These are phyloP conservation scores for Drosophila sordidapex DNA, from an alignment of 2,888 invertebrate species.

Conservation along the genomic window DNA sequence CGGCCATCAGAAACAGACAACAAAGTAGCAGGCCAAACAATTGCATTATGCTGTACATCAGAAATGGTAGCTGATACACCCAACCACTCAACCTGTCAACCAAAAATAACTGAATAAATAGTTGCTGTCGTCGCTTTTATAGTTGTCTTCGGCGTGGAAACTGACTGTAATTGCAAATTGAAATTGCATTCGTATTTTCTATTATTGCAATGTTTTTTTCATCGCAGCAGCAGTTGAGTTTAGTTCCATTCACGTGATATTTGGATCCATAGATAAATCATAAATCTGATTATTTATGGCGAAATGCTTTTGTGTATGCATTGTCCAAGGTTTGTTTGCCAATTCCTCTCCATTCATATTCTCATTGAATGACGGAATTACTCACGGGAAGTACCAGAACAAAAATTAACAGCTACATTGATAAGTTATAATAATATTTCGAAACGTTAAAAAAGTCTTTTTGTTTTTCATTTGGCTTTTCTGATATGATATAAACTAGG, in stretches of 20 bases:
- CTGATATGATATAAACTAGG: background rate
- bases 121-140: constrained; percentile 29
- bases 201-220: constrained; percentile 2
- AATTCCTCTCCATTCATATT: constrained; percentile 16
- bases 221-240: constrained; percentile 1
- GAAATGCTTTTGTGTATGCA: constrained; percentile 18
- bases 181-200: constrained; percentile 3
- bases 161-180: constrained; percentile 11
- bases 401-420: background rate
- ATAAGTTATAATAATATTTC: background rate
- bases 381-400: constrained; percentile 9
- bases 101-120: constrained; percentile 23
- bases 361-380: constrained; percentile 8
- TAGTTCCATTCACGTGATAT: constrained; percentile 12
- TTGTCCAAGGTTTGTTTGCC: constrained; percentile 14
- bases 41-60: constrained; percentile 15
- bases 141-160: constrained; percentile 27
- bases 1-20: constrained; percentile 6
- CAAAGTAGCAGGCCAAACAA: constrained; percentile 22
- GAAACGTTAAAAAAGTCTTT: background rate
- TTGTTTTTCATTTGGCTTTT: background rate
- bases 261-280: constrained; percentile 5
- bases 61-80: constrained; percentile 2
- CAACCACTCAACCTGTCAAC: constrained; percentile 16
- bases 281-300: constrained; percentile 16